Conservation (phyloP, 2,888 invertebrate genomes). For the Melanostoma scalare region DNA sequence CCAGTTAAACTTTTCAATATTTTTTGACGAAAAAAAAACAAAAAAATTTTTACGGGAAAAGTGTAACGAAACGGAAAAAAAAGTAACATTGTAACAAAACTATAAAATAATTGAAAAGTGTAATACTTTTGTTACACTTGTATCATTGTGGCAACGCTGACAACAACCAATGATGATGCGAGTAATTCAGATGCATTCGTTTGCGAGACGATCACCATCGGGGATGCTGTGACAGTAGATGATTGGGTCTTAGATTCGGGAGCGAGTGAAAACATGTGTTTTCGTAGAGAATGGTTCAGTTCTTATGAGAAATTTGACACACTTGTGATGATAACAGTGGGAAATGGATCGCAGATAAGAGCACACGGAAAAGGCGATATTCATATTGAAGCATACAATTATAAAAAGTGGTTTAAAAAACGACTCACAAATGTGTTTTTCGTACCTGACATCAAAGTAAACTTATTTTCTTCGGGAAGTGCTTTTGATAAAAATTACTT, state of each 20-base stretch:
- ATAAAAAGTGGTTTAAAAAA: conserved; percentile 4
- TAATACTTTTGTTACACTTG: too few relatives aligned
- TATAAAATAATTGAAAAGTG: too few relatives aligned
- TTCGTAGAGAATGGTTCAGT: neutral
- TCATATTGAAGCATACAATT: conserved; percentile 7
- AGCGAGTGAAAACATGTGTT: too few relatives aligned
- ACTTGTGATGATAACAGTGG: neutral
- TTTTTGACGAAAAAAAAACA: too few relatives aligned
- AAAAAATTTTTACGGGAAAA: too few relatives aligned
- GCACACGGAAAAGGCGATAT: conserved; percentile 8
- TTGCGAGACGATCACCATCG: neutral
- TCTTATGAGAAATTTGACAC: neutral
- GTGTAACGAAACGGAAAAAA: too few relatives aligned
- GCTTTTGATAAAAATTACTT: conserved; percentile 22
- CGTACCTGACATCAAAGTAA: neutral
- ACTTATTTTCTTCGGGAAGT: conserved; percentile 22
- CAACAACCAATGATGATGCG: neutral
- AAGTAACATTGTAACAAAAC: too few relatives aligned
- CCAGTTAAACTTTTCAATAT: too few relatives aligned
- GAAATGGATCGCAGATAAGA: neutral
- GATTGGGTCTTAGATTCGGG: too few relatives aligned
- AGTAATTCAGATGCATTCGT: neutral
- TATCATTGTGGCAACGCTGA: too few relatives aligned
- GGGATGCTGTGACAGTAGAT: too few relatives aligned
- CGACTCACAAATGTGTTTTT: conserved; percentile 8